Percentiles rank a stretch among this genome's conserved stretches.
phyloP scores from a whole-genome alignment of 2,888 invertebrate species.

The Brachyptera risi region DNA sequence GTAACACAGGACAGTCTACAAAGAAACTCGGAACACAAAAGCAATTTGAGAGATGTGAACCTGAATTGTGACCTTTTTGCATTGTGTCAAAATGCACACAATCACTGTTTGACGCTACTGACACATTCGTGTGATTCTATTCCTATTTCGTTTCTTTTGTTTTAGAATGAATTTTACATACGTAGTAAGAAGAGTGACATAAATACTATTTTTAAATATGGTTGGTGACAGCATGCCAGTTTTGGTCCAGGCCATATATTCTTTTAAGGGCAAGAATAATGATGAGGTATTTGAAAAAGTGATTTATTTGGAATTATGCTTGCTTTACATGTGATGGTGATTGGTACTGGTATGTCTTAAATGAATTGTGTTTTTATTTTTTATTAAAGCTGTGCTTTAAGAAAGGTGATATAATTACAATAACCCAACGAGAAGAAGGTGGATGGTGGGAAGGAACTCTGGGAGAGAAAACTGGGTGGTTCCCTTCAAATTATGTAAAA shows the following conservation, averaged over 20 bases:
- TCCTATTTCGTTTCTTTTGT: not conserved
- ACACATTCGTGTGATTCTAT: too few species aligned
- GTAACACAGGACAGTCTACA: constrained; percentile 10
- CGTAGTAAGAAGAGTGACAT: not conserved
- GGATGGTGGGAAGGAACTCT: constrained; percentile 99
- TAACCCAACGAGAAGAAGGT: constrained; percentile 93
- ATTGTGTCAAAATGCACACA: too few species aligned
- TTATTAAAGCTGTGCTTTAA: constrained; percentile 76
- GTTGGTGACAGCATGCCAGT: constrained; percentile 51
- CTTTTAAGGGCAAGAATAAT: constrained; percentile 94
- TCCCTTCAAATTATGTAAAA: constrained; percentile 95
- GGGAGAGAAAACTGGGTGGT: constrained; percentile 95
- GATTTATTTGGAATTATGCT: too few species aligned
- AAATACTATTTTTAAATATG: constrained; percentile 43
- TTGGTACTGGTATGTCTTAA: constrained; percentile 5
- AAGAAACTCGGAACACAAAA: too few species aligned
- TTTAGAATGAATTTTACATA: not conserved
- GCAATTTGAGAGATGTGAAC: not conserved
- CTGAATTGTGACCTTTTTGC: too few species aligned
- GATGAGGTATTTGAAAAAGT: constrained; percentile 85
- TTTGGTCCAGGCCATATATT: constrained; percentile 86
- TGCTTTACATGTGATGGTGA: too few species aligned
- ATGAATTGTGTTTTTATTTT: constrained; percentile 25
- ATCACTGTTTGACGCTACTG: too few species aligned
- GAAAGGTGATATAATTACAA: constrained; percentile 93